A percentile compares a stretch with the other conserved stretches of the same genome.
Conservation (phyloP, 2,797 vertebrate species). For the Pipistrellus kuhlii region DNA sequence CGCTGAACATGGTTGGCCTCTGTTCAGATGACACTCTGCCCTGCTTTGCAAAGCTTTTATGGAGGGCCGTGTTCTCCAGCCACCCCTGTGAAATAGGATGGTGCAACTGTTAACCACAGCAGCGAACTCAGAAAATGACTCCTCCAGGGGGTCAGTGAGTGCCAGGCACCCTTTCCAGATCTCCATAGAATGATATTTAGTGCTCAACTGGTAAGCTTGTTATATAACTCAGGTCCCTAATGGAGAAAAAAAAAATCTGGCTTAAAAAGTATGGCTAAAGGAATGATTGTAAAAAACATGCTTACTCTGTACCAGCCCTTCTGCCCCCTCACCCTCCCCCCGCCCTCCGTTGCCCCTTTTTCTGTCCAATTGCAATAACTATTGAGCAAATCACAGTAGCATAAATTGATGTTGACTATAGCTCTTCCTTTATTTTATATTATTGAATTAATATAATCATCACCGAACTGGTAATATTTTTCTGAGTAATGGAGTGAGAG, state of each 20-base stretch:
- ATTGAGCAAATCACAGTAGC: background rate
- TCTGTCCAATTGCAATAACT: background rate
- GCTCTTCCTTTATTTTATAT: conserved; percentile 22
- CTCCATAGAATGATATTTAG: background rate
- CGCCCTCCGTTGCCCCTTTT: background rate
- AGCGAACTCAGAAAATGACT: background rate
- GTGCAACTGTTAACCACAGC: background rate
- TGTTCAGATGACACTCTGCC: background rate
- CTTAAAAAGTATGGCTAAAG: background rate
- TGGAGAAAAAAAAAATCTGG: background rate
- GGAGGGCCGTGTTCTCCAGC: background rate
- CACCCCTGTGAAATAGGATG: background rate
- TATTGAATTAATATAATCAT: background rate
- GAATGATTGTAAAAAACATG: background rate
- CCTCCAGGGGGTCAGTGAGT: background rate
- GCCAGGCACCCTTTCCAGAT: background rate
- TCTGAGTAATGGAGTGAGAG: background rate
- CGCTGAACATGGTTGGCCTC: background rate
- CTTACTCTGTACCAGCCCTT: background rate
- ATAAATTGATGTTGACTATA: background rate
- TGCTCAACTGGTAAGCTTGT: background rate
- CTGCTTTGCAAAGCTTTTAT: background rate
- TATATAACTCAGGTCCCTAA: background rate
- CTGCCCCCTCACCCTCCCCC: too few relatives aligned
- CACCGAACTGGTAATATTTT: background rate